Evolutionary conservation across 2,113 vertebrate genomes (phyloP), one percentile per base, ranked within the genome.

Genomic region (Elachura formosa): DNA sequence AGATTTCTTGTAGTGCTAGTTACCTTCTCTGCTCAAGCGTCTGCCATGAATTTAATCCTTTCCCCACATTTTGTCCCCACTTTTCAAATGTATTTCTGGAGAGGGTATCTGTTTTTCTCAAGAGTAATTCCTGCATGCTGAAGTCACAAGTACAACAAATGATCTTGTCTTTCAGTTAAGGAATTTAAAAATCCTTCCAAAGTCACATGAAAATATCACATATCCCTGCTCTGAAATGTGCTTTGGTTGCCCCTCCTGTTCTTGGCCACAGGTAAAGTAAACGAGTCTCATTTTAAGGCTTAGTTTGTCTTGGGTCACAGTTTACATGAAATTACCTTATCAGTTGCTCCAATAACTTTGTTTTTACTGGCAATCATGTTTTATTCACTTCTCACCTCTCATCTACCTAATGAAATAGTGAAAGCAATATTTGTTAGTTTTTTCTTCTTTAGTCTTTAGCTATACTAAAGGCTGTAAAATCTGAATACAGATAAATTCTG

Each of bases 111-210:
- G 74, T 79, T 95, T 95, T 91, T 68, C 58, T 82, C 14, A 84
- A 82, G 63, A 87, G 63, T 89, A 96, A 84, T 93, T 93, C 79
- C 91, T 92, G 28, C 16, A 23, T 54, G 86, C 54, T 93, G 89
- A 92, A 86, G 87, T 95, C 84, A 89, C 80, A 86, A 85, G 46
- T 73, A 76, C 36, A 84, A 74, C 52, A 89, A 95, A 91, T 52
- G 49, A 82, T 89, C 49, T 61, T 72, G 77, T 91, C 81, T 58
- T 87, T 84, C 77, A 82, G 69, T 63, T 78, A 52, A 52, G 36
- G 93, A 89, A 93, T 94, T 81, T 68, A 55, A 91, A 84, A 94
- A 67, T 36, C 56, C 12, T 82, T 95, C 89, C 91, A 91, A 94
- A 62, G 21, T 45, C 58, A 49, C 26, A 61, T 52, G 74, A 79